Evolutionary conservation across 2,888 invertebrate genomes (phyloP), one percentile per base, ranked within the genome.

Genomic region (Polyommatus icarus): DNA sequence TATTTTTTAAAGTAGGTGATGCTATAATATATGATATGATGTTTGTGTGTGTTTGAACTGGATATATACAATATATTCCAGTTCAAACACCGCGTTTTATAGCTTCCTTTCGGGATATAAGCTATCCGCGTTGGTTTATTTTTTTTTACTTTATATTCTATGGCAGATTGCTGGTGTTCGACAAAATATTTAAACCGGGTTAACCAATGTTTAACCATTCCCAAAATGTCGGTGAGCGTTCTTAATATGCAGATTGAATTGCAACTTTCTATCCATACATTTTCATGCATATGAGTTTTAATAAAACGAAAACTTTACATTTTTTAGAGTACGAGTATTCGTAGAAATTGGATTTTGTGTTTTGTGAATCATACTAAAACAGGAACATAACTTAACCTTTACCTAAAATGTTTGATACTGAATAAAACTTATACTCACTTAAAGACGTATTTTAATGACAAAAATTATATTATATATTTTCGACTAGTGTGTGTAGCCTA

Each of bases 201-300:
- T 67, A 67, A 67, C 67, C 67, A 67, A 67, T 67, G 67, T 67
- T 67, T 67, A 67, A 67, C 67, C 67, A 67, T 67, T 67, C 18
- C 67, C 67, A 67, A 67, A 67, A 67, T 67, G 18, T 67, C 67
- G 29, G 67, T 67, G 67, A 67, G 29, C 29, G 67, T 67, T 67
- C 67, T 67, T 32, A 32, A 67, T 67, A 67, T 67, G 67, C 67
- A 67, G 67, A 67, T 67, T 67, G 67, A 67, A 67, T 67, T 67
- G 67, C 18, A 67, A 67, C 67, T 67, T 67, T 67, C 67, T 67
- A 67, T 67, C 29, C 18, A 18, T 67, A 67, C 67, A 67, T 67
- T 32, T 67, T 67, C 67, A 67, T 67, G 67, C 67, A 32, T 32
- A 67, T 67, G 67, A 67, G 32, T 67, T 67, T 67, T 59, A 8